Conservation (phyloP, 2,113 vertebrate species). For the Heterochromis multidens region DNA sequence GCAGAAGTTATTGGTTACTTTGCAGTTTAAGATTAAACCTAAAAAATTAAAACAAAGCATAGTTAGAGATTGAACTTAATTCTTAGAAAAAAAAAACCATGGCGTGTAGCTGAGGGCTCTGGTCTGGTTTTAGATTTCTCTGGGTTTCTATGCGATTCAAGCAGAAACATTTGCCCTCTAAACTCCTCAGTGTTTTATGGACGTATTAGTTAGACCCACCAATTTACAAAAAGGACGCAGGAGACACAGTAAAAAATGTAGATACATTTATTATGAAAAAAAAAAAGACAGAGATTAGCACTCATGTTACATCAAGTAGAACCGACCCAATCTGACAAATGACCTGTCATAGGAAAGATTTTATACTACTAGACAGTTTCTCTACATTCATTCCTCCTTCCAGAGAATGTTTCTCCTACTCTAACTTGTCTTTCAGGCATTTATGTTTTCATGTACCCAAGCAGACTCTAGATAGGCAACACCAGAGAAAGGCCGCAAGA, state of each 20-base stretch:
- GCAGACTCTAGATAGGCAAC: neutral
- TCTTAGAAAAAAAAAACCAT: neutral
- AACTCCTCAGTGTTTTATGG: neutral
- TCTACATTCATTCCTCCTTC: neutral
- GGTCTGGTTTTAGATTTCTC: neutral
- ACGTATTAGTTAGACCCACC: neutral
- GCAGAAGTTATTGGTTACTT: neutral
- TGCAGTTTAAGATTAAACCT: too few species aligned
- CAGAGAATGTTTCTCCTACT: neutral
- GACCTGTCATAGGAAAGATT: neutral
- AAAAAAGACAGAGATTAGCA: too few species aligned
- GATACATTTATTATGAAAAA: neutral
- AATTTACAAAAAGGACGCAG: neutral
- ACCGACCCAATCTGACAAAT: neutral
- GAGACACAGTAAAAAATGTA: neutral
- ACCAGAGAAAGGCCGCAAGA: neutral
- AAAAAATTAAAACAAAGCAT: too few species aligned
- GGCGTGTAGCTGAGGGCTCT: neutral
- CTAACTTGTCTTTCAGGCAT: neutral
- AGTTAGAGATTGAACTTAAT: too few species aligned
- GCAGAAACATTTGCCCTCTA: neutral
- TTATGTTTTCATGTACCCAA: neutral
- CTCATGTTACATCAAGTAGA: neutral
- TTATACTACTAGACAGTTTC: neutral
- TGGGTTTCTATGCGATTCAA: neutral